These are phyloP conservation scores for Turdus rufiventris DNA, from an alignment of 2,113 vertebrate species.

Conservation along the genomic window DNA sequence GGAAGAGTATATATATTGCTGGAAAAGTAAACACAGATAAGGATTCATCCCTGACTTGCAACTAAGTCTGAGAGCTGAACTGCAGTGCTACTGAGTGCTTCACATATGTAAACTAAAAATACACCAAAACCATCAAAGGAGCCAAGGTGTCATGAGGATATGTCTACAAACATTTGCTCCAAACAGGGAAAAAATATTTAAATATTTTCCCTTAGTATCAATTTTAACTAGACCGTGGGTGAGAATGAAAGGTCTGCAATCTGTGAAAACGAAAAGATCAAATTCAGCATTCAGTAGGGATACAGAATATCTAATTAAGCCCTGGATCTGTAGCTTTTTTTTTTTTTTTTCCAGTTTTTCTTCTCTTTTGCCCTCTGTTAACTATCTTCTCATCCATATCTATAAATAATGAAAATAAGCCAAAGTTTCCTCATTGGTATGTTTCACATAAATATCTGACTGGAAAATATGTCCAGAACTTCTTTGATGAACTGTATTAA, in stretches of 20 bases:
- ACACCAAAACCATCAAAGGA: not conserved
- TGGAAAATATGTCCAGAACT: not conserved
- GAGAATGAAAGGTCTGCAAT: conserved; percentile 31
- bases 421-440: not conserved
- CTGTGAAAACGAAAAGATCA: conserved; percentile 15
- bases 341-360: not conserved
- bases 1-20: not conserved
- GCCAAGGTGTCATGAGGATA: not conserved
- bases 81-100: not conserved
- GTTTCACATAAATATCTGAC: not conserved
- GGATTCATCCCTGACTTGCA: not conserved
- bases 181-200: not conserved
- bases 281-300: not conserved
- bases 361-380: not conserved
- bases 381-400: not conserved
- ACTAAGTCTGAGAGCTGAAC: not conserved
- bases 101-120: not conserved
- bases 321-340: not conserved
- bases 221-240: not conserved
- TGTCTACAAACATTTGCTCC: not conserved
- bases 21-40: not conserved
- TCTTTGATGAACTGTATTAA: not conserved
- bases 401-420: not conserved
- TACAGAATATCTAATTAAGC: not conserved
- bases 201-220: conserved; percentile 9